phyloP scores from a whole-genome alignment of 2,797 vertebrate species.

The Hafferia zeledoni region DNA sequence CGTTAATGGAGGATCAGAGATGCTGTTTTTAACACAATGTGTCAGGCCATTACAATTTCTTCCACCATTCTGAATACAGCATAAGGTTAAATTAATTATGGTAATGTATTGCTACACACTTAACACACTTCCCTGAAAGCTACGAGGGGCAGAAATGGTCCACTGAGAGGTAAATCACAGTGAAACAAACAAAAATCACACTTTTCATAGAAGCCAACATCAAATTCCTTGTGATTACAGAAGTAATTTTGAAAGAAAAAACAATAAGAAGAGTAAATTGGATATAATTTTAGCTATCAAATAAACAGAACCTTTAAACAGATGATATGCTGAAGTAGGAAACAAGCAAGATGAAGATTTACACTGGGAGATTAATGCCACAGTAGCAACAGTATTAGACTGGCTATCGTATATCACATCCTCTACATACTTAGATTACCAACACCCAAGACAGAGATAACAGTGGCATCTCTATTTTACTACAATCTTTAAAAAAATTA shows the following conservation, averaged over 20 bases:
- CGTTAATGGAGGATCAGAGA: neutral
- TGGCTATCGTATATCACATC: neutral
- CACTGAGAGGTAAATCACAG: fast-evolving
- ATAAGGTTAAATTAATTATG: neutral
- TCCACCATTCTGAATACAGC: neutral
- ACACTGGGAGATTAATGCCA: neutral
- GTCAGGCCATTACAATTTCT: neutral
- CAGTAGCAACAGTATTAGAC: neutral
- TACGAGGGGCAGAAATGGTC: neutral
- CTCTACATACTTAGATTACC: neutral
- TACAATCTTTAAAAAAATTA: neutral
- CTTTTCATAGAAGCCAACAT: neutral
- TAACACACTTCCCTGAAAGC: neutral
- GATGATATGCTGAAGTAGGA: neutral
- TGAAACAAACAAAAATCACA: neutral
- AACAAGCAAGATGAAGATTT: neutral
- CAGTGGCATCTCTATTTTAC: neutral
- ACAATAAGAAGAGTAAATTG: neutral
- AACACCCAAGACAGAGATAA: neutral
- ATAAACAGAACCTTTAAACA: neutral
- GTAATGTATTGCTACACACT: neutral
- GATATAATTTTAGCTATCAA: neutral
- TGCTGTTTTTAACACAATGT: neutral
- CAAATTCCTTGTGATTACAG: neutral
- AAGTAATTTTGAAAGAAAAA: neutral